Conservation (phyloP, 2,113 vertebrate species). For the Pomatorhinus ruficollis region DNA sequence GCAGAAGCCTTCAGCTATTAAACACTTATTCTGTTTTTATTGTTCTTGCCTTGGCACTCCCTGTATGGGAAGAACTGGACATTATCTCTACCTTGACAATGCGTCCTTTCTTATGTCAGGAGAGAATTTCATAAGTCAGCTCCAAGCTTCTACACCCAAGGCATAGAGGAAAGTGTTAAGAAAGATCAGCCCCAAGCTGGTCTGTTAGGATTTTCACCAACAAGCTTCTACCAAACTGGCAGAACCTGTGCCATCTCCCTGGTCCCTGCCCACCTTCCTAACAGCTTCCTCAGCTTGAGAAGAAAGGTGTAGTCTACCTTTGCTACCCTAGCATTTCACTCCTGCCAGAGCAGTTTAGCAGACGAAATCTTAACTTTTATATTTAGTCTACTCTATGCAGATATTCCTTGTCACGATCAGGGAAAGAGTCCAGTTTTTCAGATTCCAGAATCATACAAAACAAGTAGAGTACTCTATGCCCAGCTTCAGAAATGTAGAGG, state of each 20-base stretch:
- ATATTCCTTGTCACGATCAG: not conserved
- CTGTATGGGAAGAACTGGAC: not conserved
- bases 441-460: not conserved
- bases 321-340: not conserved
- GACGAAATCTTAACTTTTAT: not conserved
- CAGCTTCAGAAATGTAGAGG: not conserved
- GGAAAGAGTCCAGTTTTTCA: not conserved
- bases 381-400: not conserved
- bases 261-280: not conserved
- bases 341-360: not conserved
- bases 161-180: slow-evolving; percentile 1
- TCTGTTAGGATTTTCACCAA: not conserved
- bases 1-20: not conserved
- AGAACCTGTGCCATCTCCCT: slow-evolving; percentile 41
- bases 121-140: not conserved
- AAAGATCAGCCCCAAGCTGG: not conserved
- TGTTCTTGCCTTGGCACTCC: not conserved
- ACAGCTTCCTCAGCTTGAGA: not conserved
- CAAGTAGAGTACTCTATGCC: not conserved
- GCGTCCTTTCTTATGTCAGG: not conserved
- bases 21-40: not conserved
- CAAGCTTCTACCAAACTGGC: slow-evolving; percentile 1
- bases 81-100: not conserved
- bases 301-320: not conserved
- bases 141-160: not conserved